Evolutionary conservation across 2,113 vertebrate species (phyloP).

Genomic region (Etheostoma cragini): DNA sequence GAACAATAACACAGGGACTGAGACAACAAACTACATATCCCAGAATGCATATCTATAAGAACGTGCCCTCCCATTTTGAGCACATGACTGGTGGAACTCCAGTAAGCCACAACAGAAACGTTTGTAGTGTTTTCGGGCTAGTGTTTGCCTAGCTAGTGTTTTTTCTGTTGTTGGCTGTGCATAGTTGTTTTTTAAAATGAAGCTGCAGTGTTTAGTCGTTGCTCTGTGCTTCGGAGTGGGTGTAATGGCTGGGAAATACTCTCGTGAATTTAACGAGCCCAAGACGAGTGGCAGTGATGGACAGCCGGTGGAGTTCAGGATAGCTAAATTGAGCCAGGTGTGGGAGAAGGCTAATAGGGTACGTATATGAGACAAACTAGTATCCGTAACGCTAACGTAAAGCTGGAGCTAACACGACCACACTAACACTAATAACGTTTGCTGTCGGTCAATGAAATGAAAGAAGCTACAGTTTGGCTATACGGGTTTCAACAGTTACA

Average conservation of each 20-base stretch:
- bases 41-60: conserved; percentile 33
- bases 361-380: conserved; percentile 52
- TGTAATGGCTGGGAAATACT: conserved; percentile 88
- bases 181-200: conserved; percentile 51
- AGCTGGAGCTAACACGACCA: not conserved
- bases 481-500: too few relatives aligned
- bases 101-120: not conserved
- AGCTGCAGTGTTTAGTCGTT: conserved; percentile 40
- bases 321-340: conserved; percentile 91
- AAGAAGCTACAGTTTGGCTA: not conserved
- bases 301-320: conserved; percentile 87
- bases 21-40: conserved; percentile 62
- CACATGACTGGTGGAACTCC: conserved; percentile 60
- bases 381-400: not conserved
- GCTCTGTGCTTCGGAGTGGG: conserved; percentile 60
- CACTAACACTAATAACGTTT: not conserved
- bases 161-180: not conserved
- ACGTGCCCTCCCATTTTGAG: conserved; percentile 35
- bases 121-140: rapidly evolving
- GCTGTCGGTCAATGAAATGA: not conserved
- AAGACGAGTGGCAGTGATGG: conserved; percentile 62
- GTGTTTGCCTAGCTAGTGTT: rapidly evolving
- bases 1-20: rapidly evolving
- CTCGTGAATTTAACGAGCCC: conserved; percentile 88
- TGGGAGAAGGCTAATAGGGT: conserved; percentile 96